Conservation (phyloP, 2,113 vertebrate species). For the Sardina pilchardus region DNA sequence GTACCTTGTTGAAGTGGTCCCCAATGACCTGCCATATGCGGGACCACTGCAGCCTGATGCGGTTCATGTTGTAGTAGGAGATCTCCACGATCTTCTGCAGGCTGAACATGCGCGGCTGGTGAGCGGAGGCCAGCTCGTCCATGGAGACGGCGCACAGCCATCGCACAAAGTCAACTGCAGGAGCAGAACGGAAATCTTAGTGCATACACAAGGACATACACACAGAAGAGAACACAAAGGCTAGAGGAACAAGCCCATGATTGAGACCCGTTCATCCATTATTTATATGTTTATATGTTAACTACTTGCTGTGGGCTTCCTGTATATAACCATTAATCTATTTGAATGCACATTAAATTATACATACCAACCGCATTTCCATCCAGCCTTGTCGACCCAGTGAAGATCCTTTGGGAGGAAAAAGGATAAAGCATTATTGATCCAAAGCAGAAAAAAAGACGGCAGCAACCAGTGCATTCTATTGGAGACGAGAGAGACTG, state of each 20-base stretch:
- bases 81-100: slow-evolving; percentile 99
- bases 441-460: not conserved
- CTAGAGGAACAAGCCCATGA: not conserved
- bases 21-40: slow-evolving; percentile 98
- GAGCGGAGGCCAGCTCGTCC: slow-evolving; percentile 93
- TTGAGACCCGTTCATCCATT: not conserved
- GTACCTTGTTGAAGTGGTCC: slow-evolving; percentile 82
- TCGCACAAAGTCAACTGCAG: slow-evolving; percentile 92
- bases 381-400: slow-evolving; percentile 92
- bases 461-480: not conserved
- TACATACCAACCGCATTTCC: slow-evolving; percentile 90
- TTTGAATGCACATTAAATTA: not conserved
- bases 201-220: not conserved
- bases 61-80: slow-evolving; percentile 99
- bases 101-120: slow-evolving; percentile 97
- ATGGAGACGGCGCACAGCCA: slow-evolving; percentile 97
- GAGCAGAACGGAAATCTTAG: slow-evolving; percentile 5
- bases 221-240: not conserved
- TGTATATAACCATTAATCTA: not conserved
- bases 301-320: too few relatives aligned
- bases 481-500: not conserved
- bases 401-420: slow-evolving; percentile 85
- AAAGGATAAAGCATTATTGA: slow-evolving; percentile 32
- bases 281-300: too few relatives aligned
- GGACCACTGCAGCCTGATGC: slow-evolving; percentile 96